Evolutionary conservation across 2,797 vertebrate genomes (phyloP).

Genomic region (Brotogeris chrysoptera): DNA sequence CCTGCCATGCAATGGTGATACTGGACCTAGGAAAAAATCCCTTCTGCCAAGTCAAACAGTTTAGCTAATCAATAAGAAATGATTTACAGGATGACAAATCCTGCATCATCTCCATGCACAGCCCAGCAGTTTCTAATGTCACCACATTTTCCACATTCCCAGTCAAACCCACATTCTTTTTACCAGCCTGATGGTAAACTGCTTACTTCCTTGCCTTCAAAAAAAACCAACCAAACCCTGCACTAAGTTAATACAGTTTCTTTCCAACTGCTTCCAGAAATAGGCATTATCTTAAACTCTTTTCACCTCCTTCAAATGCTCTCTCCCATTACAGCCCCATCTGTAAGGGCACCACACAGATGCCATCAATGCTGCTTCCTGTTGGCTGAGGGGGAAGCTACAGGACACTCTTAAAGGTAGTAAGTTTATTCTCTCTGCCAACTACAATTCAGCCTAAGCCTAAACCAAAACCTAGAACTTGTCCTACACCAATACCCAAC

Average conservation of each 20-base stretch:
- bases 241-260: background rate
- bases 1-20: background rate
- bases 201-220: background rate
- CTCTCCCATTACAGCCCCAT: background rate
- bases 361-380: background rate
- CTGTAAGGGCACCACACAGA: background rate
- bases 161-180: background rate
- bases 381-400: background rate
- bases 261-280: background rate
- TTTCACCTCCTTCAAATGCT: background rate
- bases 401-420: background rate
- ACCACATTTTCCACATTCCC: background rate
- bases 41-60: slow-evolving; percentile 43
- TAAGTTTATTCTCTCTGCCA: slow-evolving; percentile 13
- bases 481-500: background rate
- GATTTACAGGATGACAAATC: slow-evolving; percentile 22
- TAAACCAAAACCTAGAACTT: background rate
- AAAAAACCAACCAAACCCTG: background rate
- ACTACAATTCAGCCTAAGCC: background rate
- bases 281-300: background rate
- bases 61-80: slow-evolving; percentile 52
- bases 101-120: background rate
- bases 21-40: background rate
- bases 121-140: background rate
- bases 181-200: background rate